Base-by-base conservation (phyloP, 2,888 invertebrate genomes). In the Eurytoma californica region DNA sequence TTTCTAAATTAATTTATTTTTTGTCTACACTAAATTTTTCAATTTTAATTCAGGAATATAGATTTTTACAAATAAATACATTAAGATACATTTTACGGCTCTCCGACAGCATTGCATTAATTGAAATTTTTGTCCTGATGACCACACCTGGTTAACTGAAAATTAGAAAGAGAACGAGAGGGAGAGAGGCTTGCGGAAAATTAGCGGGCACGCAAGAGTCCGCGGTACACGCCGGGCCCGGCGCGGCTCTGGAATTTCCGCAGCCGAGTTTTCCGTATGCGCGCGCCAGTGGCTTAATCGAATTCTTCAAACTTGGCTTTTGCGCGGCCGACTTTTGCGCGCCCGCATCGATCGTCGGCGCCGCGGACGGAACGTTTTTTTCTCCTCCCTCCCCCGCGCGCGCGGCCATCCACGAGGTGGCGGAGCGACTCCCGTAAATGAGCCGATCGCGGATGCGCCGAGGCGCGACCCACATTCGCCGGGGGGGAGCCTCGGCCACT, bases 251-350 rank as follows among this genome's bases (percentile, higher is more conserved):
- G 65, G 74, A 74, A 79, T 79, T 74, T 53, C 79, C 65, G 79
- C 18, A 60, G 24, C 7, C 39, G 66, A 67, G 20, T 18, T 39
- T 61, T 65, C 3, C 28, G 51, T 5, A 28, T 72, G 24, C 58
- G 63, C 68, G 61, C 51, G 60, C 28, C 47, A 30, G 58, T 69
- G 39, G 39, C 74, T 79, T 47, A 70, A 79, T 79, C 79, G 74
- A 79, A 79, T 79, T 74, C 74, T 79, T 79, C 66, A 74, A 74
- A 73, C 74, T 74, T 68, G 69, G 63, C 69, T 74, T 74, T 74
- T 70, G 78, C 63, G 69, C 69, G 76, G 47, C 76, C 77, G 77
- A 77, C 57, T 77, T 77, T 77, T 39, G 77, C 57, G 69, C 30
- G 28, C 58, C 24, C 39, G 68, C 61, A 75, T 75, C 53, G 75